phyloP scores from a whole-genome alignment of 1,140 invertebrate genomes.

The Chironomus tepperi region DNA sequence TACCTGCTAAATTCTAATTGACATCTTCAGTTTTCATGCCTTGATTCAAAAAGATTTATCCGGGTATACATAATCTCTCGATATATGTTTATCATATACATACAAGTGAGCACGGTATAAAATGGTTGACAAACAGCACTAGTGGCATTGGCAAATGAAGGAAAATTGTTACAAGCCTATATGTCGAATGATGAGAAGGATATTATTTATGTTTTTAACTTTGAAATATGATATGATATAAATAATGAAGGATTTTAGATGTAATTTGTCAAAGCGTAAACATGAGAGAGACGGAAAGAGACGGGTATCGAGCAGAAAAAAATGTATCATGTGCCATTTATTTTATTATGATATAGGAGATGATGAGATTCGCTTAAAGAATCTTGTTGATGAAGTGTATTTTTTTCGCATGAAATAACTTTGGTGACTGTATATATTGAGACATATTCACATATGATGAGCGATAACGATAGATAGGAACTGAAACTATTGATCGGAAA shows the following conservation, averaged over 20 bases:
- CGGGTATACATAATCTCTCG: too few relatives aligned
- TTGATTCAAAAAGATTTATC: too few relatives aligned
- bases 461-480: background rate
- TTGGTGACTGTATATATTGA: too few relatives aligned
- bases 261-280: constrained; percentile 22
- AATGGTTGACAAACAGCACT: background rate
- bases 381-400: background rate
- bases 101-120: background rate
- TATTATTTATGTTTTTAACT: constrained; percentile 24
- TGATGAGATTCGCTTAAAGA: constrained; percentile 7
- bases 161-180: background rate
- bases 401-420: background rate
- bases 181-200: background rate
- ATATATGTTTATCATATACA: too few relatives aligned
- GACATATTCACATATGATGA: background rate
- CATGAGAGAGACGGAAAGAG: background rate
- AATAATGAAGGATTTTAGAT: constrained; percentile 23
- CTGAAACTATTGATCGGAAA: background rate
- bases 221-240: constrained; percentile 20
- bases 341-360: constrained; percentile 3
- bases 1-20: too few relatives aligned
- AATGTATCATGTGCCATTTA: constrained; percentile 13
- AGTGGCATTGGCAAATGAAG: background rate
- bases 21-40: too few relatives aligned
- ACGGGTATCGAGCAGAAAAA: background rate